phyloP scores from a whole-genome alignment of 2,113 vertebrate genomes.

The Ariopsis seemanni region DNA sequence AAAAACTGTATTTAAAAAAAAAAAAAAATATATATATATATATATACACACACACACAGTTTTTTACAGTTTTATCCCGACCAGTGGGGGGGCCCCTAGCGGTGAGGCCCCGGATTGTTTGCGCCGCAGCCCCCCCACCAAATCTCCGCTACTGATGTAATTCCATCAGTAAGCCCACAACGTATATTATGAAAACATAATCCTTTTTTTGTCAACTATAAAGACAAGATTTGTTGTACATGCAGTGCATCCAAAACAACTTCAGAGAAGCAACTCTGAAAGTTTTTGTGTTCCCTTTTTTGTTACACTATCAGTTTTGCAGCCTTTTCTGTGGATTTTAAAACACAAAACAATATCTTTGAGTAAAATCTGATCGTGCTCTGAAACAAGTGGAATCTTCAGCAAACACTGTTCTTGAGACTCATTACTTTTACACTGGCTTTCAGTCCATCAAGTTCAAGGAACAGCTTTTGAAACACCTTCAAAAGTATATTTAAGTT shows the following conservation, averaged over 20 bases:
- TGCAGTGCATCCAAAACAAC: neutral
- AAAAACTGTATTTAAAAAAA: no score
- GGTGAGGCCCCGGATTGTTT: no score
- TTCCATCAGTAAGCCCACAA: neutral
- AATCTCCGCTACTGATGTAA: no score
- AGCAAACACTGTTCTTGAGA: slow-evolving; percentile 14
- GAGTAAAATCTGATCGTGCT: neutral
- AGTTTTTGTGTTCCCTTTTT: neutral
- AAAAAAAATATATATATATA: no score
- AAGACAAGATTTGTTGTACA: neutral
- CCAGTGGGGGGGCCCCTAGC: no score
- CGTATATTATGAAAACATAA: neutral
- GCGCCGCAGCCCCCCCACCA: no score
- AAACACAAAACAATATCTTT: neutral
- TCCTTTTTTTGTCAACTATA: neutral
- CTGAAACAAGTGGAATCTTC: neutral
- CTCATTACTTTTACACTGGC: slow-evolving; percentile 31
- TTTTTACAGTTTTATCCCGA: no score
- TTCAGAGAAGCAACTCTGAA: neutral
- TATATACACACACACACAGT: no score
- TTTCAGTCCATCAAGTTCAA: slow-evolving; percentile 30
- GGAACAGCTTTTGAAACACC: slow-evolving; percentile 16
- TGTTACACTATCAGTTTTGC: neutral
- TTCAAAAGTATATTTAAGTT: slow-evolving; percentile 19
- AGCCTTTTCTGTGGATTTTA: neutral